Evolutionary conservation across 2,797 vertebrate genomes (phyloP).

Genomic region (Silurus aristotelis): DNA sequence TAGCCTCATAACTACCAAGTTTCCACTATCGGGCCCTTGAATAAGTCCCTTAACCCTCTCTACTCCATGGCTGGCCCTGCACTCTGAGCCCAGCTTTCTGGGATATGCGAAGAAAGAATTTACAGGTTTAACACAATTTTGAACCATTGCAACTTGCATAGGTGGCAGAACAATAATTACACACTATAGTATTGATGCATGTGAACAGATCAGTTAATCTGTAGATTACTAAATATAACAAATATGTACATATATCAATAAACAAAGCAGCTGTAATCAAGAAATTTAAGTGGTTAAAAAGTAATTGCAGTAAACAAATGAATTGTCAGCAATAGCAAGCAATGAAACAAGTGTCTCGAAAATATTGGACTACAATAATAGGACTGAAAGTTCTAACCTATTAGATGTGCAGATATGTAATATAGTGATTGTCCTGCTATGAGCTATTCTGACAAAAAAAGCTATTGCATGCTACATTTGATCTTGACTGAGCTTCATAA

Average conservation of each 20-base stretch:
- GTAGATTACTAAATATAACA: not conserved
- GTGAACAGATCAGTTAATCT: not conserved
- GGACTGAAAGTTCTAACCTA: not conserved
- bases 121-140: too few species aligned
- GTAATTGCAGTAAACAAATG: not conserved
- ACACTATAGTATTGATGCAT: too few species aligned
- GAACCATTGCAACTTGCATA: too few species aligned
- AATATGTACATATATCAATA: not conserved
- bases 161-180: too few species aligned
- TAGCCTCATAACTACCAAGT: too few species aligned
- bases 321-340: too few species aligned
- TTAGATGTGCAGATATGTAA: not conserved
- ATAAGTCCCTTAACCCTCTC: too few species aligned
- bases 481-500: not conserved
- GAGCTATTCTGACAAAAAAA: not conserved
- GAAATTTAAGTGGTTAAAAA: not conserved
- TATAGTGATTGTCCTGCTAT: not conserved
- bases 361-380: not conserved
- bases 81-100: too few species aligned
- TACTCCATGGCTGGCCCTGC: too few species aligned
- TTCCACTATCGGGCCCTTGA: too few species aligned
- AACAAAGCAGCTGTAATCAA: not conserved
- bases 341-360: not conserved
- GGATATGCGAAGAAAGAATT: too few species aligned
- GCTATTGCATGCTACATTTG: not conserved